Evolutionary conservation across 2,797 vertebrate species (phyloP), one percentile per base, ranked within the genome.

Genomic region (Alauda arvensis): DNA sequence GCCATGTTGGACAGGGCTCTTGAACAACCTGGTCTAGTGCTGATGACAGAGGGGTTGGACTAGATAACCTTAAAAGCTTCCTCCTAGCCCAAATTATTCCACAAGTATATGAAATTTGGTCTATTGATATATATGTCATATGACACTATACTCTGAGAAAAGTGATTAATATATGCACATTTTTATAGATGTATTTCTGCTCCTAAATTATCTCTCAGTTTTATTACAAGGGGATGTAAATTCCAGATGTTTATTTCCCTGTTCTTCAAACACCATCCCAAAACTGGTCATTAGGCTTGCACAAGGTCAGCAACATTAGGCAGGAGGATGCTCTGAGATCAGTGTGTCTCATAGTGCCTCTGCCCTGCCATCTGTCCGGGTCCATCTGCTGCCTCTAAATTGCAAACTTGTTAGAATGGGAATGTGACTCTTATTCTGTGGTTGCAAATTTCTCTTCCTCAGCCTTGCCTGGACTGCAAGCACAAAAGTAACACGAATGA

Each of bases 1-100:
- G 6, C 12, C 7, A 11, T 0, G 0, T 19, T 45, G 28, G 49
- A 39, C 20, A 56, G n/a, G 25, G 5, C n/a, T 23, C n/a, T 56
- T 37, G 28, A 51, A 29, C 10, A 69, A 17, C 6, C 12, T 69
- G 57, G 33, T 46, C 25, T 28, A 23, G 29, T 61, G 14, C 8
- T 55, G 28, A 33, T 21, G 42, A 28, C 12, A 49, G 43, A 75
- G 17, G 4, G 6, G 2, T 25, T 75, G 28, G 34, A 49, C 23
- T 37, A 49, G 19, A 25, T 25, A 7, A 29, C 1, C 6, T 49
- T 18, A 33, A 18, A n/a, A 25, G 3, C 37, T 33, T 74, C 5
- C 9, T 68, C n/a, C 28, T 15, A 75, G 37, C 17, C n/a, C 20
- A 68, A 62, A 49, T 25, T 33, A 39, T 39, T 29, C 6, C 31